Percentiles rank a stretch among this genome's conserved stretches.
These are phyloP conservation scores for Sylvietta virens DNA, from an alignment of 2,113 vertebrate genomes.

Conservation along the genomic window DNA sequence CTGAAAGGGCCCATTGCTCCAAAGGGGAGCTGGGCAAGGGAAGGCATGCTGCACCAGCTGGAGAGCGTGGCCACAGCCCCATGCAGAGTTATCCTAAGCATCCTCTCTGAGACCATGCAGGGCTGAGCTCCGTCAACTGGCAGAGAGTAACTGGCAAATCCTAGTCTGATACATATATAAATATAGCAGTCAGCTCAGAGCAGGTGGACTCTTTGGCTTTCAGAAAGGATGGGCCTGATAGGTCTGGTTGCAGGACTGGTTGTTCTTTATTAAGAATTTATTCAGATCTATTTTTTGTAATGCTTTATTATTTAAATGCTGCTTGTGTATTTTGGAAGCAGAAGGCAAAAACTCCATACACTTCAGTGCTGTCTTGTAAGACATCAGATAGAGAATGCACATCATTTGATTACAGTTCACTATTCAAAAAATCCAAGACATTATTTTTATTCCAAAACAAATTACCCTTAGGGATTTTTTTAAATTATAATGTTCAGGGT, in stretches of 20 bases:
- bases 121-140: not conserved
- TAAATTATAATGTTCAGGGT: not conserved
- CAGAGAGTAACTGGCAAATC: constrained; percentile 29
- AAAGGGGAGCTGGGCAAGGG: not conserved
- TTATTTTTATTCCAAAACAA: not conserved
- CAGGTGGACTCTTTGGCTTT: constrained; percentile 34
- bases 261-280: not conserved
- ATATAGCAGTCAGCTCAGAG: constrained; percentile 28
- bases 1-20: not conserved
- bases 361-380: not conserved
- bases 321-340: not conserved
- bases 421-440: not conserved
- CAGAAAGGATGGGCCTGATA: not conserved
- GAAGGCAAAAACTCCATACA: not conserved
- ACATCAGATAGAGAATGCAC: not conserved
- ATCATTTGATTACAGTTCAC: not conserved
- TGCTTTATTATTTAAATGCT: not conserved
- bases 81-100: constrained; percentile 9
- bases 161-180: not conserved
- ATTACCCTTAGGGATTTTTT: not conserved
- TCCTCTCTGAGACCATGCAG: not conserved
- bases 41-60: not conserved
- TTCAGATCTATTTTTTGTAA: not conserved
- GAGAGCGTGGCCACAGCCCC: not conserved
- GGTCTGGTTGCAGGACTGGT: not conserved